Conservation (phyloP, 2,888 invertebrate genomes). For the Spatulosminthurus flaviceps region DNA sequence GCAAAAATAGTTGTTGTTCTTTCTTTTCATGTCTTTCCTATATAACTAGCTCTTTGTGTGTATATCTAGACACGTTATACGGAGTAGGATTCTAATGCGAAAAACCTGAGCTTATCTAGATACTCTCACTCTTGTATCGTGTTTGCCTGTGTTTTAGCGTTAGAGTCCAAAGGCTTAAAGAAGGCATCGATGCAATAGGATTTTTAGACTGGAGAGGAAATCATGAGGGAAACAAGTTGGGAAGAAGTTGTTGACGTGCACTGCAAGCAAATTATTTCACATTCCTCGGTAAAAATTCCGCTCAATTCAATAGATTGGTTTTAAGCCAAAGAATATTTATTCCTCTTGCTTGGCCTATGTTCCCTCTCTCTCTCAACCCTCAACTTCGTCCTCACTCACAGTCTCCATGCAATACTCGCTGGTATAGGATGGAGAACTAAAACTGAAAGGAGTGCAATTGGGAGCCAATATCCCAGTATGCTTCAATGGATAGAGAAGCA, state of each 20-base stretch:
- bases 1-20: conserved; percentile 4
- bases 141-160: too few species aligned
- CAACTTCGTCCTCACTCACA: too few species aligned
- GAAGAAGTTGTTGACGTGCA: conserved; percentile 25
- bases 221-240: conserved; percentile 18
- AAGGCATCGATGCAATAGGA: neutral
- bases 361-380: too few species aligned
- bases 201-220: neutral
- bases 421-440: neutral
- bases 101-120: too few species aligned
- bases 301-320: conserved; percentile 16
- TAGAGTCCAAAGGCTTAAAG: too few species aligned
- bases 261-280: neutral
- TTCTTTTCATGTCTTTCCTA: neutral
- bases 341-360: neutral
- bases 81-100: too few species aligned
- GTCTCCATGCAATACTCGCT: too few species aligned
- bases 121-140: too few species aligned
- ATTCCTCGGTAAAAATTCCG: neutral
- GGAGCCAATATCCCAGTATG: neutral
- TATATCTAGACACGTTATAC: too few species aligned
- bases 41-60: too few species aligned
- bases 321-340: neutral
- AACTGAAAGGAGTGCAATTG: neutral
- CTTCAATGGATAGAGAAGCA: neutral